Conservation (phyloP, 2,797 vertebrate species). For the Darevskia mixta region DNA sequence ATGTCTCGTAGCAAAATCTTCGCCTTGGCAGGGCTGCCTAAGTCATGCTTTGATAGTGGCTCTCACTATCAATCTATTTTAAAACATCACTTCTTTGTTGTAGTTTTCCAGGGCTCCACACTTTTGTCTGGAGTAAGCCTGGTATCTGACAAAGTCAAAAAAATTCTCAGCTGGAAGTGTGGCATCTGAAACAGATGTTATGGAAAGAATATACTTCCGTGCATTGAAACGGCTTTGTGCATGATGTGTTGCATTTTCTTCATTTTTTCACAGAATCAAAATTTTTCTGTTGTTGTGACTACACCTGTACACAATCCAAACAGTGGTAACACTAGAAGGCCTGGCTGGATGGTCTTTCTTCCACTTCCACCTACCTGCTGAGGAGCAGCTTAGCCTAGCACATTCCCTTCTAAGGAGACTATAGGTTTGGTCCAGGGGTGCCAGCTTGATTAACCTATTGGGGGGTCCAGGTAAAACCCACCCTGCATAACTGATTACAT, state of each 20-base stretch:
- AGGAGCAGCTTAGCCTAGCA: background rate
- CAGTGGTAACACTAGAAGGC: background rate
- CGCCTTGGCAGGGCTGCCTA: constrained; percentile 55
- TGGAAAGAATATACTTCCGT: background rate
- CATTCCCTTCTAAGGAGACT: background rate
- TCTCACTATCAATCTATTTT: constrained; percentile 61
- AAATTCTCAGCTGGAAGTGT: background rate
- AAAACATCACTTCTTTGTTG: constrained; percentile 45
- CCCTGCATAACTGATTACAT: too few relatives aligned
- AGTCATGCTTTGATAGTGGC: background rate
- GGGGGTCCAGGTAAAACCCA: too few relatives aligned
- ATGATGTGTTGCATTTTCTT: background rate
- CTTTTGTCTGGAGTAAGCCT: constrained; percentile 1
- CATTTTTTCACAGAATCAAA: background rate
- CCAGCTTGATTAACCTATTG: too few relatives aligned
- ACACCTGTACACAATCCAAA: background rate
- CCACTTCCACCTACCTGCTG: background rate
- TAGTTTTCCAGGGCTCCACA: constrained; percentile 40
- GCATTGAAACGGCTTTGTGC: background rate
- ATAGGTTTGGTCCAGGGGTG: background rate
- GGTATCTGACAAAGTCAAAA: constrained; percentile 15
- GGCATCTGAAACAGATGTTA: constrained; percentile 39
- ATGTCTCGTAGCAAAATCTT: constrained; percentile 54
- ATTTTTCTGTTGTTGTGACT: background rate
- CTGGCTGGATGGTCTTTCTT: background rate